Evolutionary conservation across 2,797 vertebrate genomes (phyloP).

Genomic region (Melanotaenia nigrans): DNA sequence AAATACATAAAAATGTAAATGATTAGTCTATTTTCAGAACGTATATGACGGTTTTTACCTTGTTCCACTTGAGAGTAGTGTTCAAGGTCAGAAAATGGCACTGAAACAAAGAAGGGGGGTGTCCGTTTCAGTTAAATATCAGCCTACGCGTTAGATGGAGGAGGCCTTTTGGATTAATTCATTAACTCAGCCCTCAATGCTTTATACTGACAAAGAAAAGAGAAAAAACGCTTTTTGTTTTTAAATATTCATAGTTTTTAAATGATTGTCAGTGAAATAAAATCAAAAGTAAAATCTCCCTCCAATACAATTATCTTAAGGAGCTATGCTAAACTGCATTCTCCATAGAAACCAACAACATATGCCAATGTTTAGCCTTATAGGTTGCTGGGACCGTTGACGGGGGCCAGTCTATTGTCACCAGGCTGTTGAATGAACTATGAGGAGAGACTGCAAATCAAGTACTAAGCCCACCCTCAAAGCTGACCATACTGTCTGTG

Average conservation of each 20-base stretch:
- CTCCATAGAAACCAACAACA: slow-evolving; percentile 74
- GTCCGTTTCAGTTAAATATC: background rate
- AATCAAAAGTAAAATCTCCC: slow-evolving; percentile 5
- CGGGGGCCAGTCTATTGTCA: slow-evolving; percentile 55
- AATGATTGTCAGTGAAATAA: slow-evolving; percentile 21
- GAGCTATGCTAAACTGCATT: slow-evolving; percentile 52
- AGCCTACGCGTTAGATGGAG: background rate
- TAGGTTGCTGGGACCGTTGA: slow-evolving; percentile 52
- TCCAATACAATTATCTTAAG: slow-evolving; percentile 47
- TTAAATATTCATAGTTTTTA: background rate
- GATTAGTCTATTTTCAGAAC: background rate
- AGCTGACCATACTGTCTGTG: slow-evolving; percentile 55
- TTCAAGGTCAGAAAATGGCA: background rate
- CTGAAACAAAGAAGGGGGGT: background rate
- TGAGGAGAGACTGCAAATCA: slow-evolving; percentile 73
- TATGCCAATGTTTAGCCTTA: slow-evolving; percentile 59
- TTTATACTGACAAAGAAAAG: background rate
- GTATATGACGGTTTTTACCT: background rate
- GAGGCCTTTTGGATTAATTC: background rate
- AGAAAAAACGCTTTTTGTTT: background rate
- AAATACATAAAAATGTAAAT: background rate
- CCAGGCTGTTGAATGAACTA: slow-evolving; percentile 58
- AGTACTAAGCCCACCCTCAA: slow-evolving; percentile 66
- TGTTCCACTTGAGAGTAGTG: background rate
- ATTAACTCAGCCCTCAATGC: background rate